Percentiles rank a stretch among this genome's conserved stretches.
Conservation (phyloP, 2,797 vertebrate species). For the Chelidonichthys spinosus region DNA sequence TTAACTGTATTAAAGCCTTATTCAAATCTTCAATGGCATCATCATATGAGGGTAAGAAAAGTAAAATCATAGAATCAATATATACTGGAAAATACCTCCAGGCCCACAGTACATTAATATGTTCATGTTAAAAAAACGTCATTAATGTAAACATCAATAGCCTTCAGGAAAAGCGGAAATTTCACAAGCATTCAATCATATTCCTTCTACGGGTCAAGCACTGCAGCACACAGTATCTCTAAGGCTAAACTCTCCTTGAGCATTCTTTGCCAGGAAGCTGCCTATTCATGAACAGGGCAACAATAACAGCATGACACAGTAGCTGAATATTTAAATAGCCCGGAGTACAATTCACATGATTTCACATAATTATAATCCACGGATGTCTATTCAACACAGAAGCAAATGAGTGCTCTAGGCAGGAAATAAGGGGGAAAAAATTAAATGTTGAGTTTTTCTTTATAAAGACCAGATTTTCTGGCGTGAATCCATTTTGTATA, state of each 20-base stretch:
- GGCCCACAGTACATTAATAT: not conserved
- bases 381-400: constrained; percentile 46
- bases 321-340: constrained; percentile 52
- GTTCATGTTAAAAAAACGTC: constrained; percentile 13
- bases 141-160: constrained; percentile 57
- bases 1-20: not conserved
- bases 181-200: constrained; percentile 46
- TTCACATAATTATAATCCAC: constrained; percentile 61
- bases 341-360: constrained; percentile 52
- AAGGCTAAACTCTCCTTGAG: constrained; percentile 46
- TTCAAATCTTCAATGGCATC: not conserved
- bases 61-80: not conserved
- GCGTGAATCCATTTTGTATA: not conserved
- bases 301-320: constrained; percentile 41
- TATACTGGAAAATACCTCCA: not conserved
- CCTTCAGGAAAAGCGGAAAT: constrained; percentile 44
- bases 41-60: not conserved
- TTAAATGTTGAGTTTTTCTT: constrained; percentile 31
- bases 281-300: constrained; percentile 42
- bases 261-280: constrained; percentile 38
- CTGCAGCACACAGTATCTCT: constrained; percentile 35
- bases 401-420: constrained; percentile 37
- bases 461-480: constrained; percentile 12
- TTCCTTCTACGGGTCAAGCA: constrained; percentile 51
- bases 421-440: constrained; percentile 25